phyloP scores from a whole-genome alignment of 1,140 invertebrate genomes.

The Hypsibius dujardini region DNA sequence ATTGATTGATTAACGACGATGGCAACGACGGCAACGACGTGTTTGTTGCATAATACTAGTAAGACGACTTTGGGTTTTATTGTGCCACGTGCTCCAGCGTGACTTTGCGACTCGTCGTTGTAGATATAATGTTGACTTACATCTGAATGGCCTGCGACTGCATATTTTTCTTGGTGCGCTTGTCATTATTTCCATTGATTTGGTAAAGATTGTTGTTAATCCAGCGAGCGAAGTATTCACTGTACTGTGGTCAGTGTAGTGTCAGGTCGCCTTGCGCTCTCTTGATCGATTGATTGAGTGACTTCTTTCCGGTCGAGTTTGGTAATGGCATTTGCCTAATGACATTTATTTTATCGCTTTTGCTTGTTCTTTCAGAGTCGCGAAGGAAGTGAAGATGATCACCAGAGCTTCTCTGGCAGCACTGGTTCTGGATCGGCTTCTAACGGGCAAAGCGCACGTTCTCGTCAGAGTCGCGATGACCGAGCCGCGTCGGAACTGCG shows the following conservation, averaged over 20 bases:
- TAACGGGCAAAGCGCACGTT: not conserved
- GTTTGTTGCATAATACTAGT: no score
- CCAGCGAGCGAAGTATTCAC: no score
- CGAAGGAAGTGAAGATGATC: not conserved
- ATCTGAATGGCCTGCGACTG: no score
- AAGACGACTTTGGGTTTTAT: no score
- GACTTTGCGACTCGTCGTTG: no score
- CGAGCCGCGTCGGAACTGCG: slow-evolving; percentile 3
- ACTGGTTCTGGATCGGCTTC: not conserved
- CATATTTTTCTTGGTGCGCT: no score
- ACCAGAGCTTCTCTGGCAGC: not conserved
- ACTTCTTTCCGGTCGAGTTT: not conserved
- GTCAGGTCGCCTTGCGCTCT: not conserved
- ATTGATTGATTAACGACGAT: no score
- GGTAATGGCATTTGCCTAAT: not conserved
- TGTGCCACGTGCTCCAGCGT: no score
- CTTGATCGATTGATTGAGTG: not conserved
- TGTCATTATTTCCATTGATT: no score
- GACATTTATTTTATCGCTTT: not conserved
- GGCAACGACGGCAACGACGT: no score
- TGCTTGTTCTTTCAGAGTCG: not conserved
- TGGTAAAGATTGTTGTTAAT: no score
- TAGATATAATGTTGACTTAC: no score
- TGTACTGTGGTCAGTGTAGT: not conserved
- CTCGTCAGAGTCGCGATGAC: not conserved